Percentiles rank a stretch among this genome's conserved stretches.
Evolutionary conservation across 2,888 invertebrate genomes (phyloP).

Genomic region (Hydraecia micacea): DNA sequence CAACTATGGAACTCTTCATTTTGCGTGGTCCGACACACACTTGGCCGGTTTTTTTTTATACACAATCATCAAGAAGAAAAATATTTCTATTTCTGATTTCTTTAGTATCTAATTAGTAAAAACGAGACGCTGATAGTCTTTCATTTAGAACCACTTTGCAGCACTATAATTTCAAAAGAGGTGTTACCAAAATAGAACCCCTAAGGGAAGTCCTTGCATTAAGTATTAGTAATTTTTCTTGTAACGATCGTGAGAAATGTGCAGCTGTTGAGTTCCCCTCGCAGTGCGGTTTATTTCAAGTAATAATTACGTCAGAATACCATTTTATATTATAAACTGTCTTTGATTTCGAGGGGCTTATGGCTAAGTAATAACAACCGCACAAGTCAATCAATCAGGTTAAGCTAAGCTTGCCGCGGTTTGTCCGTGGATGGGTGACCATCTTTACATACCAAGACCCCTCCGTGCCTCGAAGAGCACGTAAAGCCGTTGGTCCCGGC

Average conservation of each 20-base stretch:
- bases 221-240: slow-evolving; percentile 13
- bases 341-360: neutral
- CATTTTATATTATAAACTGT: neutral
- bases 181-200: slow-evolving; percentile 5
- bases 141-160: neutral
- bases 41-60: too few species aligned
- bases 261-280: slow-evolving; percentile 21
- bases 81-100: too few species aligned
- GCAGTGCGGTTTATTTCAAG: slow-evolving; percentile 14
- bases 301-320: slow-evolving; percentile 1
- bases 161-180: neutral
- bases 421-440: too few species aligned
- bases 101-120: too few species aligned
- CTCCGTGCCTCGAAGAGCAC: too few species aligned
- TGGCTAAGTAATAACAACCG: neutral
- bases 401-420: too few species aligned
- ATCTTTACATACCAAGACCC: too few species aligned
- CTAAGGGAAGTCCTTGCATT: slow-evolving; percentile 6
- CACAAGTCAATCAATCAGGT: too few species aligned
- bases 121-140: neutral
- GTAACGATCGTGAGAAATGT: slow-evolving; percentile 9
- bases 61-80: too few species aligned
- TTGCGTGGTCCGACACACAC: too few species aligned
- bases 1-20: too few species aligned
- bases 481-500: too few species aligned